These are phyloP conservation scores for Muscidifurax raptorellus DNA, from an alignment of 1,140 invertebrate species.

Conservation along the genomic window DNA sequence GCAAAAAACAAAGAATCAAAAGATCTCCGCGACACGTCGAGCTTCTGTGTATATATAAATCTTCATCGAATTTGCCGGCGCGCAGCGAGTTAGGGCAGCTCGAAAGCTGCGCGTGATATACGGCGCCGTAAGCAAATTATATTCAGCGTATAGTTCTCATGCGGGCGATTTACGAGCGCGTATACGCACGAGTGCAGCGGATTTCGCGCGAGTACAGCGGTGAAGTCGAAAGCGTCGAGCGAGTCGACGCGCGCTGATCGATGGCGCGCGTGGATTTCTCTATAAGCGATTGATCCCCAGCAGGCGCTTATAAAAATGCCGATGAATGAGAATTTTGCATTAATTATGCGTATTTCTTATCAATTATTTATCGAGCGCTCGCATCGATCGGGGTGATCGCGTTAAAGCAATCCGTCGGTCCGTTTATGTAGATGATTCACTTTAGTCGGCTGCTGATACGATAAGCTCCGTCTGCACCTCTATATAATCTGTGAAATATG, in stretches of 20 bases:
- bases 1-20: no score
- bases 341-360: no score
- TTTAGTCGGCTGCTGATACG: background rate
- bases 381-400: no score
- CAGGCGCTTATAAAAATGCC: background rate
- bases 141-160: conserved; percentile 20
- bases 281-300: background rate
- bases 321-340: no score
- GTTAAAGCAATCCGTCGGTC: no score
- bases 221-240: background rate
- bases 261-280: background rate
- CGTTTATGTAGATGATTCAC: no score
- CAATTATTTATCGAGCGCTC: no score
- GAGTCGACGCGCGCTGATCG: background rate
- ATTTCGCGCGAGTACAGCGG: background rate
- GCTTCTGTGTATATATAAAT: background rate
- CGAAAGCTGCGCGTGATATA: conserved; percentile 19
- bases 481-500: background rate
- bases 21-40: background rate
- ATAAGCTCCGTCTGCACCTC: background rate
- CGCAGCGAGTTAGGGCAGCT: background rate
- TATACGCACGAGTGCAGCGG: background rate
- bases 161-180: conserved; percentile 29
- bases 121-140: conserved; percentile 36
- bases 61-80: conserved; percentile 26